A percentile compares a stretch with the other conserved stretches of the same genome.
Evolutionary conservation across 2,888 invertebrate genomes (phyloP).

Genomic region (Chelonus formosanus): DNA sequence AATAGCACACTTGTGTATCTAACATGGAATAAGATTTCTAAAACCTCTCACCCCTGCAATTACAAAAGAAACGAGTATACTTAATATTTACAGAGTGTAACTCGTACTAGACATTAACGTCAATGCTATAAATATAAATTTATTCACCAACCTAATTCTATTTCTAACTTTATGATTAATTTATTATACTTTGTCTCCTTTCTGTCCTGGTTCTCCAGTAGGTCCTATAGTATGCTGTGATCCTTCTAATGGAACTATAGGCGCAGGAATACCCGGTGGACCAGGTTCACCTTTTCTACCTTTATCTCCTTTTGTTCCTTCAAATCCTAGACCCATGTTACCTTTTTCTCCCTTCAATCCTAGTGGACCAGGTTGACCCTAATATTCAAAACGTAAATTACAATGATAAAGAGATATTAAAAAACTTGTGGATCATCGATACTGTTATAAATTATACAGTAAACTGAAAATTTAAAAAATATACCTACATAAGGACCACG

Average conservation of each 20-base stretch:
- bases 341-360: constrained; percentile 78
- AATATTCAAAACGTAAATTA: constrained; percentile 25
- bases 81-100: too few species aligned
- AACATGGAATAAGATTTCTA: too few species aligned
- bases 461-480: neutral
- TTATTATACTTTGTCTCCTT: constrained; percentile 70
- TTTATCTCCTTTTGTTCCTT: constrained; percentile 71
- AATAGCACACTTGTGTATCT: too few species aligned
- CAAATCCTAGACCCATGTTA: constrained; percentile 69
- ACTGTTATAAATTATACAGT: too few species aligned
- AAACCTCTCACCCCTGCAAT: too few species aligned
- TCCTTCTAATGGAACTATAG: constrained; percentile 24
- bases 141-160: too few species aligned
- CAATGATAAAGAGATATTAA: too few species aligned
- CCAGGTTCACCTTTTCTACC: constrained; percentile 75
- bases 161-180: too few species aligned
- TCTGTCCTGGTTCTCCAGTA: constrained; percentile 67
- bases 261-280: constrained; percentile 38
- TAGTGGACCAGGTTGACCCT: constrained; percentile 76
- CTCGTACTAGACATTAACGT: too few species aligned
- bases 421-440: too few species aligned
- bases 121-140: too few species aligned
- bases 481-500: constrained; percentile 69
- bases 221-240: constrained; percentile 53
- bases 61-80: too few species aligned